These are phyloP conservation scores for Wiebesia pumilae DNA, from an alignment of 1,140 invertebrate species.

Conservation along the genomic window DNA sequence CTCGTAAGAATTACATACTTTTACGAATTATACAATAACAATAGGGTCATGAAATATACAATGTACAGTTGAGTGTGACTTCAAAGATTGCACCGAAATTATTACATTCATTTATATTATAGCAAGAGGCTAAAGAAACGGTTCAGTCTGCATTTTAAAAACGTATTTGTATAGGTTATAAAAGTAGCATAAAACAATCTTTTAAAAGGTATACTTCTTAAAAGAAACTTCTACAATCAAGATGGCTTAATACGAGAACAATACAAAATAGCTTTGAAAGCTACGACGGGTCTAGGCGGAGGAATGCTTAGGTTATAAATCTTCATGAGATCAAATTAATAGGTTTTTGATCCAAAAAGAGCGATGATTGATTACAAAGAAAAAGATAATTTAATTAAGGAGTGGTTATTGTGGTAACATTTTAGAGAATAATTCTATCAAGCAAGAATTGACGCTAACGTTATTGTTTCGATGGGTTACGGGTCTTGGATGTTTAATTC, in stretches of 20 bases:
- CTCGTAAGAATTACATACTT: slow-evolving; percentile 5
- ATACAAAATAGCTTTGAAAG: not conserved
- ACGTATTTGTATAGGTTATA: not conserved
- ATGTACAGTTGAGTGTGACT: not conserved
- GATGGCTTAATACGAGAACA: not conserved
- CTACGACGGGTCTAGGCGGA: slow-evolving; percentile 6
- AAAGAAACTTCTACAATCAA: not conserved
- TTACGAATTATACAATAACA: slow-evolving; percentile 13
- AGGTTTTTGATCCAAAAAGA: slow-evolving; percentile 5
- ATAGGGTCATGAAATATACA: slow-evolving; percentile 20
- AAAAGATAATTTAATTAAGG: no score
- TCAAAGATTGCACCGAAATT: slow-evolving; percentile 2
- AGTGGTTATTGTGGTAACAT: no score
- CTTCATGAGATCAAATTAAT: slow-evolving; percentile 38
- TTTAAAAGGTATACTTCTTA: not conserved
- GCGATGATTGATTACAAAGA: no score
- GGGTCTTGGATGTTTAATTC: no score
- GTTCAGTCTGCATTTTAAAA: not conserved
- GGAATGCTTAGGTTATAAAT: slow-evolving; percentile 33
- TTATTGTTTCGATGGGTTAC: no score
- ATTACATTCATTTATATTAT: not conserved
- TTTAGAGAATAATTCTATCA: no score
- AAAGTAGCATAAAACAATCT: slow-evolving; percentile 13
- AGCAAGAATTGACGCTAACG: no score
- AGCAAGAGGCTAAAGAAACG: not conserved